Conservation (phyloP, 2,888 invertebrate species). For the Tenthredo livida region DNA sequence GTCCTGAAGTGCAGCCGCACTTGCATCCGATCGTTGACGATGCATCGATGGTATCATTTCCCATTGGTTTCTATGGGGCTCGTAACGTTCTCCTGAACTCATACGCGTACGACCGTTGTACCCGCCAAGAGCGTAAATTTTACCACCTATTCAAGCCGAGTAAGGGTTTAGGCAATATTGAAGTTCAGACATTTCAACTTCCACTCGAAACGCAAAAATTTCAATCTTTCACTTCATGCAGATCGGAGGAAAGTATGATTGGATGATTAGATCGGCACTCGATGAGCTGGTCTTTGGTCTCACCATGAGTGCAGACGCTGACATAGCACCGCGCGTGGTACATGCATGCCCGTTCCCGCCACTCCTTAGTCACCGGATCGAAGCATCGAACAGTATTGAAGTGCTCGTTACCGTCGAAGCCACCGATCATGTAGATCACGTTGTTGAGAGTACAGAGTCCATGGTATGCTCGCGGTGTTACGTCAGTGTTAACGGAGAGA, state of each 20-base stretch:
- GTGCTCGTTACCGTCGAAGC: slow-evolving; percentile 89
- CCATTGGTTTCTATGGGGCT: slow-evolving; percentile 89
- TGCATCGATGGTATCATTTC: slow-evolving; percentile 88
- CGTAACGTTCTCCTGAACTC: slow-evolving; percentile 89
- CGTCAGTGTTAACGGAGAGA: slow-evolving; percentile 84
- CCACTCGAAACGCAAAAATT: neutral
- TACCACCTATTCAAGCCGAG: slow-evolving; percentile 78
- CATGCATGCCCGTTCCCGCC: slow-evolving; percentile 90
- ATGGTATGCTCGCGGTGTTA: slow-evolving; percentile 88
- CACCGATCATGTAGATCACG: slow-evolving; percentile 89
- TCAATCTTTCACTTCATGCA: neutral
- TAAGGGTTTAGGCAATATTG: neutral
- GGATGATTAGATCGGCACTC: too few species aligned
- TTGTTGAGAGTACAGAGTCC: slow-evolving; percentile 87
- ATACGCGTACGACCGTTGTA: slow-evolving; percentile 89
- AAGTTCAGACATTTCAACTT: neutral
- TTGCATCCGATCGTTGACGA: slow-evolving; percentile 88
- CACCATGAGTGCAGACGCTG: slow-evolving; percentile 85
- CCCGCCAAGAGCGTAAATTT: slow-evolving; percentile 91
- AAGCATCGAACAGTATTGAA: slow-evolving; percentile 90
- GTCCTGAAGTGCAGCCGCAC: slow-evolving; percentile 85
- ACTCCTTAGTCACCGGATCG: slow-evolving; percentile 87
- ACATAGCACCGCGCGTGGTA: slow-evolving; percentile 90
- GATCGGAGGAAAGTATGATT: too few species aligned
- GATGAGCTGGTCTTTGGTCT: slow-evolving; percentile 59